Conservation (phyloP, 2,797 vertebrate genomes). For the Spea hammondii region DNA sequence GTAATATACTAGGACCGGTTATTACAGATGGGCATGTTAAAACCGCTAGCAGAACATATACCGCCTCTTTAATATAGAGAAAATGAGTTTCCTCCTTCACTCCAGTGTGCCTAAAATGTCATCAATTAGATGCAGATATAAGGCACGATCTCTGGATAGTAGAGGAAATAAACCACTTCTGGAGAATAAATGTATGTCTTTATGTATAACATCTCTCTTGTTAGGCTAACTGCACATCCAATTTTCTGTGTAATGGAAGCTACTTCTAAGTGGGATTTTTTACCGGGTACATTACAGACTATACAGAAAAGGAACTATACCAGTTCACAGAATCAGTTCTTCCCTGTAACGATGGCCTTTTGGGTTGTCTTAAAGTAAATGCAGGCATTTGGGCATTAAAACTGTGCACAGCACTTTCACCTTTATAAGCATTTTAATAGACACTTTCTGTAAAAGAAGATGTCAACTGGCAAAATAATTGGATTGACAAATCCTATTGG, state of each 20-base stretch:
- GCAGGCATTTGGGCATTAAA: too few species aligned
- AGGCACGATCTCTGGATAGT: neutral
- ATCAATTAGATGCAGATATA: constrained; percentile 13
- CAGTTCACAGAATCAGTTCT: too few species aligned
- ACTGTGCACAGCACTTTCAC: too few species aligned
- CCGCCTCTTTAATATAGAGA: constrained; percentile 3
- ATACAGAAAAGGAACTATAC: neutral
- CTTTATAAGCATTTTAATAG: too few species aligned
- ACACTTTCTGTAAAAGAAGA: too few species aligned
- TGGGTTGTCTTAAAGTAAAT: too few species aligned
- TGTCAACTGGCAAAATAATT: too few species aligned
- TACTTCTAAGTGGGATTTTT: neutral
- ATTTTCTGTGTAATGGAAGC: constrained; percentile 1
- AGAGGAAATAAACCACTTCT: neutral
- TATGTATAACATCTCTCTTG: constrained; percentile 9
- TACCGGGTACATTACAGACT: neutral
- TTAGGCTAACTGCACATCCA: neutral
- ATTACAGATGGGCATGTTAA: neutral
- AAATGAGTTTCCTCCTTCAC: constrained; percentile 4
- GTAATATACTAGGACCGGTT: neutral
- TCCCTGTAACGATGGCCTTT: too few species aligned
- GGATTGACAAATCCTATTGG: too few species aligned
- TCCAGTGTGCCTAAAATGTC: constrained; percentile 5
- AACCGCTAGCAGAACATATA: neutral
- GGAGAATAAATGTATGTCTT: constrained; percentile 4